Evolutionary conservation across 1,140 invertebrate species (phyloP).

Genomic region (Laodelphax striatellus): DNA sequence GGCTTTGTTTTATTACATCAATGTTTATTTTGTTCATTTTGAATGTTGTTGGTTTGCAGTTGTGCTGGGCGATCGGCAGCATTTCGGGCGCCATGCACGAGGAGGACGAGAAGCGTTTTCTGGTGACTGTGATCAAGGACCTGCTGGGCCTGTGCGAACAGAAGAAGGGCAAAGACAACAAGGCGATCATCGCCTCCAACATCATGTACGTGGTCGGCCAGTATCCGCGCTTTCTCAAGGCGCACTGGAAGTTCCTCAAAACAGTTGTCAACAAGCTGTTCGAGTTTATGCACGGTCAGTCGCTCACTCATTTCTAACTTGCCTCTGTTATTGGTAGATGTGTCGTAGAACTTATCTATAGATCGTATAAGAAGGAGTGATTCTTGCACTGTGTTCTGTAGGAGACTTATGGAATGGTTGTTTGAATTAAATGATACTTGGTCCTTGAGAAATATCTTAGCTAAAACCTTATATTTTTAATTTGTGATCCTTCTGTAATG

Average conservation of each 20-base stretch:
- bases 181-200: slow-evolving; percentile 99
- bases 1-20: too few relatives aligned
- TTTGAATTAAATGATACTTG: too few relatives aligned
- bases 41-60: slow-evolving; percentile 30
- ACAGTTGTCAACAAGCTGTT: slow-evolving; percentile 99
- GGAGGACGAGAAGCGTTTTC: slow-evolving; percentile 98
- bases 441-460: too few relatives aligned
- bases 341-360: too few relatives aligned
- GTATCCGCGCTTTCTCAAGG: slow-evolving; percentile 94
- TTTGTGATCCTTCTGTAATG: too few relatives aligned
- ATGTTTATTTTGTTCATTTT: too few relatives aligned
- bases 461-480: too few relatives aligned
- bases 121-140: slow-evolving; percentile 99
- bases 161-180: slow-evolving; percentile 99
- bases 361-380: too few relatives aligned
- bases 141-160: slow-evolving; percentile 96
- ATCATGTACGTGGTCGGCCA: slow-evolving; percentile 99
- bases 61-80: slow-evolving; percentile 99
- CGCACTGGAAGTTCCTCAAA: slow-evolving; percentile 99
- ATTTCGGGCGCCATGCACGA: slow-evolving; percentile 98
- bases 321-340: too few relatives aligned
- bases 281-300: slow-evolving; percentile 96
- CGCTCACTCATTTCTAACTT: neutral
- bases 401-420: too few relatives aligned
- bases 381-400: too few relatives aligned